phyloP scores from a whole-genome alignment of 2,113 vertebrate genomes.

The Alexandromys fortis region DNA sequence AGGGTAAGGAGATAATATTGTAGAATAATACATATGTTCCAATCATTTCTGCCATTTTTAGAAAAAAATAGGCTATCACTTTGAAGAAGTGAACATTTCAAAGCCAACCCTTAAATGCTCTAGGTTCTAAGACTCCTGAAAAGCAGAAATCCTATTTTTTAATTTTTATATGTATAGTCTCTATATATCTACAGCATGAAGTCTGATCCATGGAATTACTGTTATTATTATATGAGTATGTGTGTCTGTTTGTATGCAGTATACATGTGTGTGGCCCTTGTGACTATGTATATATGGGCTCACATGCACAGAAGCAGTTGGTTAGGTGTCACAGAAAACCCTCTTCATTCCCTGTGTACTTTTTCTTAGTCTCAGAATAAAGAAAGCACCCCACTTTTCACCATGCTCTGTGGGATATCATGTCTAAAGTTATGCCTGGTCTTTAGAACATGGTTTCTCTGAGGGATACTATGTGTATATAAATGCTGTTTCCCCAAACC shows the following conservation, averaged over 20 bases:
- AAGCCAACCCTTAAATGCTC: not conserved
- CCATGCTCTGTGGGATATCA: not conserved
- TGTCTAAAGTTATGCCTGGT: not conserved
- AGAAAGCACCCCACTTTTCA: not conserved
- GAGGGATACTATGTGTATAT: not conserved
- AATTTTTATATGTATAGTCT: not conserved
- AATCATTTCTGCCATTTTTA: not conserved
- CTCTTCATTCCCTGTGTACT: not conserved
- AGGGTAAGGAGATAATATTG: not conserved
- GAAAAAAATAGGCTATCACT: not conserved
- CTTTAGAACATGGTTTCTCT: not conserved
- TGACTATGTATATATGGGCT: not conserved
- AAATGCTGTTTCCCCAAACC: slow-evolving; percentile 22
- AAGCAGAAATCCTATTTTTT: not conserved
- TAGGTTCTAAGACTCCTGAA: not conserved
- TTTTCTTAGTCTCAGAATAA: not conserved
- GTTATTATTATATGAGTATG: not conserved
- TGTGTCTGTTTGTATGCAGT: not conserved
- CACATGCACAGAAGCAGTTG: not conserved
- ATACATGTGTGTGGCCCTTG: not conserved
- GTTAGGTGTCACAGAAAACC: not conserved
- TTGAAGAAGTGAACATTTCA: not conserved
- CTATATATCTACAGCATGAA: not conserved
- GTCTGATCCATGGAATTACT: not conserved
- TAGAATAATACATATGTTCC: not conserved